Evolutionary conservation across 2,113 vertebrate genomes (phyloP).

Genomic region (Onychostruthus taczanowskii): DNA sequence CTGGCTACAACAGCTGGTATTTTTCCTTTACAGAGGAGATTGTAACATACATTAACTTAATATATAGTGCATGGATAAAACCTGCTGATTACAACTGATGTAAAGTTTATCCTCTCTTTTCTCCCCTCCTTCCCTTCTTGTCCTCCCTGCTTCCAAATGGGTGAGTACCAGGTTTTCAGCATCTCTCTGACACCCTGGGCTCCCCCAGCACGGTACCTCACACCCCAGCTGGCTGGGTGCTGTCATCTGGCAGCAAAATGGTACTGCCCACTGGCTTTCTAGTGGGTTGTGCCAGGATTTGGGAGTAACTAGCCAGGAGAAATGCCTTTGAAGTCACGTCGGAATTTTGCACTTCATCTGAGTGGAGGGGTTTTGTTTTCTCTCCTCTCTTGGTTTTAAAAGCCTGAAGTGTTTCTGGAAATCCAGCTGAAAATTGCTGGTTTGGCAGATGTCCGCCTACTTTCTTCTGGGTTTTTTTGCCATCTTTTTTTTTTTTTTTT

Average conservation of each 20-base stretch:
- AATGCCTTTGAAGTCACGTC: constrained; percentile 43
- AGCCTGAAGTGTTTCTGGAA: constrained; percentile 31
- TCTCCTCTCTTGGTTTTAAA: background rate
- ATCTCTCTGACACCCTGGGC: background rate
- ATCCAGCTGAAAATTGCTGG: background rate
- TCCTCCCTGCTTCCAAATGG: background rate
- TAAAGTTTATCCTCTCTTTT: background rate
- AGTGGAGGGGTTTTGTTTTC: background rate
- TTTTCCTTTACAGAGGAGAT: background rate
- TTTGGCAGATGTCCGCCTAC: background rate
- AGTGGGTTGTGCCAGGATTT: constrained; percentile 3
- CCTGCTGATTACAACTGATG: background rate
- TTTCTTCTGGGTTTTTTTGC: background rate
- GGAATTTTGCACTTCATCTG: constrained; percentile 63
- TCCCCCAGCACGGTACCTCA: fast-evolving
- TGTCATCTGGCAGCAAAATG: background rate
- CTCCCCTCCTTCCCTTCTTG: background rate
- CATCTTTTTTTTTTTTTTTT: background rate
- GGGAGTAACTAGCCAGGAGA: constrained; percentile 15
- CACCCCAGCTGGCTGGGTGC: background rate
- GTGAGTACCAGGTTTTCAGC: background rate
- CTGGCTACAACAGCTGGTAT: background rate
- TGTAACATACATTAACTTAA: background rate
- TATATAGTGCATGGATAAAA: background rate
- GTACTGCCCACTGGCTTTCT: background rate